These are phyloP conservation scores for Balaeniceps rex DNA, from an alignment of 2,113 vertebrate species.

Conservation along the genomic window DNA sequence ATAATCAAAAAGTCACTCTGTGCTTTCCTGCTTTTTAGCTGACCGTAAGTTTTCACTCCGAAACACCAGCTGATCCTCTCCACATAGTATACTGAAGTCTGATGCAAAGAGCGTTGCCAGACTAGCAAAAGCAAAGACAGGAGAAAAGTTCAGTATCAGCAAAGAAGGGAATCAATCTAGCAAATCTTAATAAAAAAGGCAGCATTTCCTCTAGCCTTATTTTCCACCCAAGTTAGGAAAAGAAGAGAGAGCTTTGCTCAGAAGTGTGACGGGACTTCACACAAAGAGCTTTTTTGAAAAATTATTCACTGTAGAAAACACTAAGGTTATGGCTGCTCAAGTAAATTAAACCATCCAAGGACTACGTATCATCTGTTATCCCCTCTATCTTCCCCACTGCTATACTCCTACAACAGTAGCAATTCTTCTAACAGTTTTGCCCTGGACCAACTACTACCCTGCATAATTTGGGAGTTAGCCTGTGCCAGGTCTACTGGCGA, in stretches of 20 bases:
- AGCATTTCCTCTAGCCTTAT: neutral
- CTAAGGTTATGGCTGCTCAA: neutral
- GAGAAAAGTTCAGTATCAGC: neutral
- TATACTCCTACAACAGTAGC: neutral
- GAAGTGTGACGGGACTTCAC: neutral
- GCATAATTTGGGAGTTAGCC: neutral
- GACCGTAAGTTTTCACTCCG: accelerated
- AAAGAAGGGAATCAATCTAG: neutral
- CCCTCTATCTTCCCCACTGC: neutral
- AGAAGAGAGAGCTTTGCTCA: neutral
- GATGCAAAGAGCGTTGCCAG: neutral
- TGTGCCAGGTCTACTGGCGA: too few relatives aligned
- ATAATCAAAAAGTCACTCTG: neutral
- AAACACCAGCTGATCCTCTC: neutral
- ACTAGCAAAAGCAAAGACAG: neutral
- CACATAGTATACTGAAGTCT: accelerated
- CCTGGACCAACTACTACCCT: neutral
- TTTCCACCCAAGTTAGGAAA: neutral
- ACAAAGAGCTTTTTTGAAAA: neutral
- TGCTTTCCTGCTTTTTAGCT: neutral
- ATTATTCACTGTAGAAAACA: neutral
- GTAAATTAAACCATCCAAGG: neutral
- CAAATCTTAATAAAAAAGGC: neutral
- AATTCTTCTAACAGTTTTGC: neutral
- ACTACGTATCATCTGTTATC: neutral